Percentiles rank a stretch among this genome's conserved stretches.
Evolutionary conservation across 2,888 invertebrate species (phyloP).

Genomic region (Epirrhoe tristata): DNA sequence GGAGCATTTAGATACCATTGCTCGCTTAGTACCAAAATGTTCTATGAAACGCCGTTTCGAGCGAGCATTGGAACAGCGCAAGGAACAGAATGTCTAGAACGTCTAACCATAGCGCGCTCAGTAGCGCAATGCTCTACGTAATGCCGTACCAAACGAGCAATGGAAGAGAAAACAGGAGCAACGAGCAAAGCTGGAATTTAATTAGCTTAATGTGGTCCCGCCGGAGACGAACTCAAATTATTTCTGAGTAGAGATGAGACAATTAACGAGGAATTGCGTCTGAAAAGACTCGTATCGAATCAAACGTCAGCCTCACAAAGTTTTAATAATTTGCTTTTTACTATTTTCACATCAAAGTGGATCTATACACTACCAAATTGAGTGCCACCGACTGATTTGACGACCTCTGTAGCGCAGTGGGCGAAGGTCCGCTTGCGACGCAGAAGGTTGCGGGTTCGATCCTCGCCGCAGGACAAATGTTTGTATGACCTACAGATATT

Average conservation of each 20-base stretch:
- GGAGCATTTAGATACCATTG: not conserved
- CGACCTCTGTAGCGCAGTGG: too few species aligned
- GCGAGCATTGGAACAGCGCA: slow-evolving; percentile 14
- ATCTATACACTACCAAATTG: too few species aligned
- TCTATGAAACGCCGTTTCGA: slow-evolving; percentile 3
- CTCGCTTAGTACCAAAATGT: slow-evolving; percentile 1
- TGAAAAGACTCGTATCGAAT: not conserved
- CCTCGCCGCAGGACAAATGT: too few species aligned
- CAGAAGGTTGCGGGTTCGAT: too few species aligned
- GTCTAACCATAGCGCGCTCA: slow-evolving; percentile 21
- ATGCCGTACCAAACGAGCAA: slow-evolving; percentile 20
- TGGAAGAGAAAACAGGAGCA: slow-evolving; percentile 14
- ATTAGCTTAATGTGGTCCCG: slow-evolving; percentile 31
- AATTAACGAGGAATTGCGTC: not conserved
- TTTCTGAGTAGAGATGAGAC: slow-evolving; percentile 20
- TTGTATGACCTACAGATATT: too few species aligned
- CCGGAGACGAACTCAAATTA: slow-evolving; percentile 25
- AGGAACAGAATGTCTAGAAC: slow-evolving; percentile 7
- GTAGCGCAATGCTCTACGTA: slow-evolving; percentile 5
- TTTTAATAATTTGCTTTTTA: too few species aligned
- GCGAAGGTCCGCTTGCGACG: too few species aligned
- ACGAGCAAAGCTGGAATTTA: slow-evolving; percentile 27
- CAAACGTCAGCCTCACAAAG: not conserved
- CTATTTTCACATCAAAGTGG: too few species aligned
- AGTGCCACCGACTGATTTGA: too few species aligned